A percentile compares a stretch with the other conserved stretches of the same genome.
Evolutionary conservation across 2,888 invertebrate genomes (phyloP).

Genomic region (Brassicogethes aeneus): DNA sequence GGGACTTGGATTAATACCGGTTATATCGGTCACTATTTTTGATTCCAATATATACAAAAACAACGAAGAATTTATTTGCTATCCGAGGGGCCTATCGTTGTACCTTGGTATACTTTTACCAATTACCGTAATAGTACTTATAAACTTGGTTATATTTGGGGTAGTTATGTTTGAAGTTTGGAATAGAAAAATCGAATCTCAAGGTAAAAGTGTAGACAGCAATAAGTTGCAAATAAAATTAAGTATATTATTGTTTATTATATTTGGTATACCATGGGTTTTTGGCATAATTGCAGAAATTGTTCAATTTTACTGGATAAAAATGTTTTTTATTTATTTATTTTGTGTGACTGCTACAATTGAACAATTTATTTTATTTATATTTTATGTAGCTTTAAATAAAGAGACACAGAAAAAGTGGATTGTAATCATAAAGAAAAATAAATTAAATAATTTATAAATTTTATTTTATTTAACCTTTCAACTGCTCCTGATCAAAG

Average conservation of each 20-base stretch:
- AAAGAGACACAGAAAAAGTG: conserved; percentile 49
- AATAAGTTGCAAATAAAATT: conserved; percentile 48
- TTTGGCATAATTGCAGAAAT: conserved; percentile 47
- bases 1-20: conserved; percentile 49
- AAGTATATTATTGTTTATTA: conserved; percentile 50
- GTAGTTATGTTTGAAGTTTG: conserved; percentile 47
- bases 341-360: conserved; percentile 48
- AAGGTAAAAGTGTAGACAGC: conserved; percentile 38
- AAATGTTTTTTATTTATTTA: conserved; percentile 37
- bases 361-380: conserved; percentile 53
- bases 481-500: too few species aligned
- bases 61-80: conserved; percentile 44
- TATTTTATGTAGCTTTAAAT: conserved; percentile 53
- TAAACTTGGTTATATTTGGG: conserved; percentile 50
- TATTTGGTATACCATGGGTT: conserved; percentile 53
- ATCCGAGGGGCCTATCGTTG: conserved; percentile 46
- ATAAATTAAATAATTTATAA: conserved; percentile 4
- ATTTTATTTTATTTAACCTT: conserved; percentile 9
- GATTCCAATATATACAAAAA: conserved; percentile 43
- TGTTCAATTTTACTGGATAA: conserved; percentile 21
- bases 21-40: conserved; percentile 44
- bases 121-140: conserved; percentile 43
- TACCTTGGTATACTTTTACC: conserved; percentile 50
- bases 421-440: conserved; percentile 18
- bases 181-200: conserved; percentile 29